Base-by-base conservation (phyloP, 1,140 invertebrate species). In the Drosophila serrata region DNA sequence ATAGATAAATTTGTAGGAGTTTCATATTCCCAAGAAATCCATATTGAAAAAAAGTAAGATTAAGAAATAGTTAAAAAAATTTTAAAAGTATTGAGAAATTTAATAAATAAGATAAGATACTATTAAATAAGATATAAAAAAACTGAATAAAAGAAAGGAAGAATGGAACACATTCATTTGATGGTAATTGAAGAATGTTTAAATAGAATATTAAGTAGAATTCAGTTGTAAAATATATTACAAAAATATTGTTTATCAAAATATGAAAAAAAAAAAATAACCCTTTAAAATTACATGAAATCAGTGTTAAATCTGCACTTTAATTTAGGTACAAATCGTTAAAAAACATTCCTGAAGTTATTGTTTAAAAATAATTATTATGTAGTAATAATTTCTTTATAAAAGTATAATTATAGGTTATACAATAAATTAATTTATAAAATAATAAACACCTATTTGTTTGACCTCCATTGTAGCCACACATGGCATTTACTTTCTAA, bases 401-500 rank as follows among this genome's bases (percentile, higher is more conserved):
- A 24, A 24, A 4, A 13, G 2, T 5, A 35, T 42, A 42, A 6
- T 42, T 5, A 42, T 3, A 11, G 1, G 24, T 3, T 24, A 3
- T 24, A 24, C 24, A 24, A 24, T 2, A 24, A 24, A 24, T 3
- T 24, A 24, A 24, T 3, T 42, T 11, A 1, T 5, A 17, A 42
- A 42, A 42, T 4, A 19, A 7, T 7, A 22, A 45, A 8, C 2
- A 40, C 7, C 60, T 68, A 65, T 15, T 13, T 22, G 4, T 3
- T 19, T 19, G 2, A 17, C 29, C 37, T 0, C n/a, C 13, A 53
- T 15, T 67, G 31, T 37, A 13, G 9, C 46, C 56, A 49, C 49
- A 53, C 33, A 78, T 88, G 70, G 78, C 81, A 88, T 90, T 90
- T 85, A 81, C 77, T 88, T 90, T 90, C 85, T 88, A 90, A 77